Evolutionary conservation across 2,888 invertebrate genomes (phyloP), one percentile per base, ranked within the genome.

Genomic region (Rhyacophila evoluta): DNA sequence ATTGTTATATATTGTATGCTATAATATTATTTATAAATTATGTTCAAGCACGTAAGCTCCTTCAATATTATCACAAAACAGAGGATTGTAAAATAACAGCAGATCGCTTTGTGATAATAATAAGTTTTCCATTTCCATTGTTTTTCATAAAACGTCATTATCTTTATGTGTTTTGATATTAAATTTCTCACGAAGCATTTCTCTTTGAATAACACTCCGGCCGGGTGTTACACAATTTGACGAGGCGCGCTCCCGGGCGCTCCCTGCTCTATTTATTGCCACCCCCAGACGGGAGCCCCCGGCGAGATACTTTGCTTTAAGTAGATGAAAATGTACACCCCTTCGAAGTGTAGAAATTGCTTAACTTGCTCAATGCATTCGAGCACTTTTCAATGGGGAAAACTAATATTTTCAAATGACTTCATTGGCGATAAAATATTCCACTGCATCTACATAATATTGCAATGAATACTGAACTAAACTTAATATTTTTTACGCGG

Each of bases 281-380:
- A 69, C 69, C 69, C 69, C 69, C 69, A 33, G 69, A 33, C 69
- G 69, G 29, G 12, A 12, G 69, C 69, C 74, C 19, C 55, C 27
- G 74, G 74, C 25, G 36, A 19, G 33, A 29, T 72, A 27, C 77
- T 36, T 28, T 29, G 37, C 77, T 55, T 38, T 70, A 67, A 77
- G 72, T 29, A 75, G 75, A 75, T 75, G 75, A 75, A 75, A 70
- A 70, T 70, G 75, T 38, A 70, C 25, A 19, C 70, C 19, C 67
- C 25, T 36, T 19, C 37, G 38, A 72, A 36, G 15, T 25, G 33
- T 36, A 19, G 37, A 19, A 55, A 72, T 72, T 38, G 5, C 15
- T 38, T 38, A 38, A 72, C 55, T 55, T 19, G 19, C 19, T 55
- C 55, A 55, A 55, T 55, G 55, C 25, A 25, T 19, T 19, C 55